Evolutionary conservation across 2,797 vertebrate genomes (phyloP).

Genomic region (Iguana delicatissima): DNA sequence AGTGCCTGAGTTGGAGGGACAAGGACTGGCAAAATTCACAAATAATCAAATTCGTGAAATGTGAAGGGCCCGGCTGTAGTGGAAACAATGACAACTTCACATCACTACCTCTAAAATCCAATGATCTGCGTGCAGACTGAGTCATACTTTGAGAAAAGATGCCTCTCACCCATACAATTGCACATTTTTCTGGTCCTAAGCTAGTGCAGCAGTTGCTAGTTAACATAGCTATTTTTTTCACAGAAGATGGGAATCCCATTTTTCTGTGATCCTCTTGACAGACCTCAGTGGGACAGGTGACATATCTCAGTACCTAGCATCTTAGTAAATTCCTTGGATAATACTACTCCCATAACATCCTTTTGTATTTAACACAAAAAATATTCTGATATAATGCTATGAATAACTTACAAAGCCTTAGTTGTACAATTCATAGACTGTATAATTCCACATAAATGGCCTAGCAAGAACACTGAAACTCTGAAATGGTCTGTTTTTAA

Average conservation of each 20-base stretch:
- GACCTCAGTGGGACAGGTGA: background rate
- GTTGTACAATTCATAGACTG: slow-evolving; percentile 8
- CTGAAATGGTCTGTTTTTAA: slow-evolving; percentile 41
- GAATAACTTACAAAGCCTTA: background rate
- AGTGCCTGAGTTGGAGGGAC: too few species aligned
- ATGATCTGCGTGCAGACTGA: background rate
- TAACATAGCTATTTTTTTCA: background rate
- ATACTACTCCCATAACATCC: background rate
- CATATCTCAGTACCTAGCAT: background rate
- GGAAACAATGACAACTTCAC: background rate
- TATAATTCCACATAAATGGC: background rate
- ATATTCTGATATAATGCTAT: background rate
- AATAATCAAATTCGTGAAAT: too few species aligned
- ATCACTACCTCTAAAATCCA: background rate
- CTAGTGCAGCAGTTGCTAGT: background rate
- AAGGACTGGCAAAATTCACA: too few species aligned
- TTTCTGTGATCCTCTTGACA: background rate
- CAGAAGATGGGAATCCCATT: background rate
- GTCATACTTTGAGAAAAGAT: background rate
- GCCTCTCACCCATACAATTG: background rate
- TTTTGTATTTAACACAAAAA: background rate
- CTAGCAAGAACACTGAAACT: slow-evolving; percentile 35
- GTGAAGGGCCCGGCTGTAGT: too few species aligned
- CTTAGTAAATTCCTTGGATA: background rate
- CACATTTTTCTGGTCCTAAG: background rate